Base-by-base conservation (phyloP, 1,140 invertebrate species). In the Streblospio benedicti region DNA sequence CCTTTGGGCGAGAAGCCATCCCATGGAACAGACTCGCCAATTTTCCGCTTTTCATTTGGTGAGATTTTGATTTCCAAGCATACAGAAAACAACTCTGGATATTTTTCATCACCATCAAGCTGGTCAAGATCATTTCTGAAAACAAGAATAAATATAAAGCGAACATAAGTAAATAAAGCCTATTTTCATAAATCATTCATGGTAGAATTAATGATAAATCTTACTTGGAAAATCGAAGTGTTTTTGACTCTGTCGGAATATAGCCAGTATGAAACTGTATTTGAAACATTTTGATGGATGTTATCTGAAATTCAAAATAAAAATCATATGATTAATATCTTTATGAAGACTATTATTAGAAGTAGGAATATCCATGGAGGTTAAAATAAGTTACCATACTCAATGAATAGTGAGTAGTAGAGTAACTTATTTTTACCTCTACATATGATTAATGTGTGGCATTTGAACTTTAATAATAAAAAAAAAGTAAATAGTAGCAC, bases 191-290 rank as follows among this genome's bases (percentile, higher is more conserved):
- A 38, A 38, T 38, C 35, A 38, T 38, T 38, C n/a, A 25, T 54
- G 32, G 25, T n/a, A 32, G 4, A n/a, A 6, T 43, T 63, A 32
- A 50, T 50, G 51, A 49, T 50, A 69, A 32, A 3, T 23, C 18
- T 43, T 53, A 86, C 83, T 84, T 87, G 28, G 83, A 83, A 64
- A 90, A 91, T 38, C 82, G 85, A 25, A 93, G 76, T 32, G 82
- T 81, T 50, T 84, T 87, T 65, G 88, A 86, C 61, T 85, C 84
- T 61, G 85, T 82, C 1, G 83, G 79, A 38, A 93, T 84, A 70
- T 89, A 93, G 28, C 91, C 91, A 20, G 91, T 90, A 71, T 93
- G 87, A 66, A 95, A 87, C 77, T 91, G 87, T 1, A 94, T 71
- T 59, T 91, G 86, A 28, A 90, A 86, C 64, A 95, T 91, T 74